Evolutionary conservation across 64 coral and sea anemone genomes (phyloP).

Genomic region (Acropora tenuis): DNA sequence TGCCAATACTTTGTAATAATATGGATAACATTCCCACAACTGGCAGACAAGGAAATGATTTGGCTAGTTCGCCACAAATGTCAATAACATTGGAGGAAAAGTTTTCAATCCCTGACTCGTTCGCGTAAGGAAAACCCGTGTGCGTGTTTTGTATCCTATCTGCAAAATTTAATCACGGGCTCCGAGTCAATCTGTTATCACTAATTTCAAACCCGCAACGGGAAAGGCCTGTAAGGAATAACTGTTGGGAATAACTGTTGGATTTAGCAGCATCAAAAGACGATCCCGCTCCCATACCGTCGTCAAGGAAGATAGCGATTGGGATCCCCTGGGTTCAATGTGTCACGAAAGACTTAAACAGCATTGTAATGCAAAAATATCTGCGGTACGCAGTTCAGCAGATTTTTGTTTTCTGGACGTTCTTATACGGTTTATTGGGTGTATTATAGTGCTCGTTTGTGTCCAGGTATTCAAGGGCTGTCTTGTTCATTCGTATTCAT

Average conservation of each 20-base stretch:
- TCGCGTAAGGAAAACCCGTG: not conserved
- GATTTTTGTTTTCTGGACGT: too few relatives aligned
- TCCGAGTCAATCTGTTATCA: not conserved
- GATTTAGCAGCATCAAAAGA: not conserved
- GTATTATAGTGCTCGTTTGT: too few relatives aligned
- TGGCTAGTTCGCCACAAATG: not conserved
- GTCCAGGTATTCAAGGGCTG: too few relatives aligned
- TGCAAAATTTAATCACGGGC: not conserved
- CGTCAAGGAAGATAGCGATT: not conserved
- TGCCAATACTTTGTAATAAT: not conserved
- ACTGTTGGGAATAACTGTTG: not conserved
- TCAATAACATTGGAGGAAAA: not conserved
- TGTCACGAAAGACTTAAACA: too few relatives aligned
- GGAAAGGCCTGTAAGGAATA: not conserved
- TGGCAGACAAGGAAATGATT: constrained; percentile 25
- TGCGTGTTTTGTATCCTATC: not conserved
- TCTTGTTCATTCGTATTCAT: too few relatives aligned
- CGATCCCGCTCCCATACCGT: not conserved
- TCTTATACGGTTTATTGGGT: too few relatives aligned
- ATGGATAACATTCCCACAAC: constrained; percentile 21
- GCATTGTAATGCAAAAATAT: too few relatives aligned
- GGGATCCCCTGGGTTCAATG: not conserved
- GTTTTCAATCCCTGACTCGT: not conserved
- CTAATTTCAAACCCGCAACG: not conserved
- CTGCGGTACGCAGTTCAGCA: too few relatives aligned